Conservation (phyloP, 2,113 vertebrate genomes). For the Oryzias melastigma region DNA sequence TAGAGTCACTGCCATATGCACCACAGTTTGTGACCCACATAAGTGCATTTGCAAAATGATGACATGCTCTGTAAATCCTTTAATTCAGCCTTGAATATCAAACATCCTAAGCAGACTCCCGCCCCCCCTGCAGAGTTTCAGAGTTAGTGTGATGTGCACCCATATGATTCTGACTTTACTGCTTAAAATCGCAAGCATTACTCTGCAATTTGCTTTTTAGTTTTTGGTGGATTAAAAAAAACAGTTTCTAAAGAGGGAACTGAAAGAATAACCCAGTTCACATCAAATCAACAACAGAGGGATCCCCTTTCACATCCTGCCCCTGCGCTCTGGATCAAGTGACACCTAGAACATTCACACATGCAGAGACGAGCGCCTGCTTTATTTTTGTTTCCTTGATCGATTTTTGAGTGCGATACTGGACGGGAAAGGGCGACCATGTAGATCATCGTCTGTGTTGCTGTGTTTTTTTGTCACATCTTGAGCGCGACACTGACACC, state of each 20-base stretch:
- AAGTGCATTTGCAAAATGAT: conserved; percentile 10
- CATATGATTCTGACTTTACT: too few relatives aligned
- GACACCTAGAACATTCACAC: conserved; percentile 3
- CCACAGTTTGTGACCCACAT: conserved; percentile 15
- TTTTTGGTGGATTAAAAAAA: neutral
- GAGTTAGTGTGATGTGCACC: too few relatives aligned
- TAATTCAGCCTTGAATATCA: conserved; percentile 11
- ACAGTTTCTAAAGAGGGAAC: neutral
- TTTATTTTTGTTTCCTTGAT: neutral
- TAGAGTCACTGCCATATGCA: too few relatives aligned
- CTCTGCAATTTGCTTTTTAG: neutral
- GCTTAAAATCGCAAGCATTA: too few relatives aligned
- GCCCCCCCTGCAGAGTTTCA: too few relatives aligned
- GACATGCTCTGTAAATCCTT: conserved; percentile 24
- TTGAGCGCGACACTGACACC: conserved; percentile 33
- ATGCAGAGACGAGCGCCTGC: neutral
- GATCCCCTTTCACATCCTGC: conserved; percentile 37
- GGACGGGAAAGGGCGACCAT: too few relatives aligned
- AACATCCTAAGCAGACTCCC: too few relatives aligned
- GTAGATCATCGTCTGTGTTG: conserved; percentile 7
- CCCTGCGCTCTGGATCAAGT: conserved; percentile 6
- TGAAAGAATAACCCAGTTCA: conserved; percentile 29
- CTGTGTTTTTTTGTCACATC: conserved; percentile 26
- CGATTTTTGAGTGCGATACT: neutral
- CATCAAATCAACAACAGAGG: conserved; percentile 28